Evolutionary conservation across 2,797 vertebrate species (phyloP).

Genomic region (Urosaurus nigricauda): DNA sequence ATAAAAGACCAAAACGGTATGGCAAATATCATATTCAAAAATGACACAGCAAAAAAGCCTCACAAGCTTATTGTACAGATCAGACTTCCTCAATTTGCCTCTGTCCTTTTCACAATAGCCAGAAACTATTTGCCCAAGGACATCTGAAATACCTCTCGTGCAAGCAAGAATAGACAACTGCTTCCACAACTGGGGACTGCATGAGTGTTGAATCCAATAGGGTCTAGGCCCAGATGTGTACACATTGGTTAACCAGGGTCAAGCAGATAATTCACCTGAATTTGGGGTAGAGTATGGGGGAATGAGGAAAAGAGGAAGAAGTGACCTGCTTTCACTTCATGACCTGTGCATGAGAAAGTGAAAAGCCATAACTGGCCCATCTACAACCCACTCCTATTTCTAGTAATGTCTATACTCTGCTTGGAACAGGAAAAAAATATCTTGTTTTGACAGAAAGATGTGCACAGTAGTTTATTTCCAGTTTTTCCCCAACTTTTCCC

Average conservation of each 20-base stretch:
- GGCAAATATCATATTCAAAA: no score
- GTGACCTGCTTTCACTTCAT: not conserved
- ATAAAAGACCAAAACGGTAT: no score
- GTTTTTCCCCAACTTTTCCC: accelerated
- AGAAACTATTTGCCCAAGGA: no score
- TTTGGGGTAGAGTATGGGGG: no score
- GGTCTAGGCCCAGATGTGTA: not conserved
- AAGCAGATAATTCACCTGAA: not conserved
- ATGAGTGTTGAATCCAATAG: no score
- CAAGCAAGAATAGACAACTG: no score
- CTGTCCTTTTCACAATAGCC: not conserved
- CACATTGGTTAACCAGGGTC: not conserved
- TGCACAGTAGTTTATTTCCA: not conserved
- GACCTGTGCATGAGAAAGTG: not conserved
- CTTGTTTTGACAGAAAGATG: not conserved
- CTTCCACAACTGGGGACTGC: no score
- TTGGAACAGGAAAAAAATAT: not conserved
- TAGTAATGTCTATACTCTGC: not conserved
- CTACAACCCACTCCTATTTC: not conserved
- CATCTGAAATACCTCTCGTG: no score
- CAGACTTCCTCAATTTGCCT: no score
- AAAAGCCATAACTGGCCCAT: not conserved
- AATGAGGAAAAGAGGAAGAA: not conserved
- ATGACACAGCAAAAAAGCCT: no score
- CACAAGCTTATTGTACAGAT: no score